Evolutionary conservation across 2,113 vertebrate species (phyloP), one percentile per base, ranked within the genome.

Genomic region (Thryonomys swinderianus): DNA sequence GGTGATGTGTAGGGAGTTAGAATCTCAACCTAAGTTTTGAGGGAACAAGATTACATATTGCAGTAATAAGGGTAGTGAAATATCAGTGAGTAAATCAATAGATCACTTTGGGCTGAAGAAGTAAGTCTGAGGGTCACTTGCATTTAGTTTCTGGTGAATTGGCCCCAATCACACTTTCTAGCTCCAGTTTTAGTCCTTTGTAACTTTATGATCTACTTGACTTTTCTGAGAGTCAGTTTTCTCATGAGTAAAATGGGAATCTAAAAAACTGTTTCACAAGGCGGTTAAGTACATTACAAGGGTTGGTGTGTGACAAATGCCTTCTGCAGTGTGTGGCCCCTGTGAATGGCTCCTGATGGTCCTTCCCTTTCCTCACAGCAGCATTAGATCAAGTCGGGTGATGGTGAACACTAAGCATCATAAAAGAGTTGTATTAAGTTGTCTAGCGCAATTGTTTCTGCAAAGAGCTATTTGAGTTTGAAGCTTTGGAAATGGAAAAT

Each of bases 401-500:
- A 42, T 57, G 4, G n/a, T 90, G 40, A 78, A 59, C 61, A 45
- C 62, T 27, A 42, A 79, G 2, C 14, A 78, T 89, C 64, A 32
- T 78, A 78, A 55, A 69, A 74, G 62, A 73, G 30, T 93, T 93
- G 71, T 14, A 79, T 80, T 85, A 95, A 95, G 97, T 97, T 98
- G 83, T 97, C 93, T 96, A 88, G 51, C 78, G 97, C 96, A 93
- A 94, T 97, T 96, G 0, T 0, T 94, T 96, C 86, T 85, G 93
- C 92, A 84, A 96, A 53, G 76, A 96, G 85, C 87, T 96, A 96
- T 93, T 96, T 96, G 96, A 97, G 95, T 94, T 30, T 94, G 87
- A 97, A 97, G 90, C 94, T 94, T 97, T 97, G 85, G 95, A 98
- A 98, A 97, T 97, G 88, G 96, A 97, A 96, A 82, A 95, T 61